Base-by-base conservation (phyloP, 2,797 vertebrate genomes). In the Rhynchotus rufescens region DNA sequence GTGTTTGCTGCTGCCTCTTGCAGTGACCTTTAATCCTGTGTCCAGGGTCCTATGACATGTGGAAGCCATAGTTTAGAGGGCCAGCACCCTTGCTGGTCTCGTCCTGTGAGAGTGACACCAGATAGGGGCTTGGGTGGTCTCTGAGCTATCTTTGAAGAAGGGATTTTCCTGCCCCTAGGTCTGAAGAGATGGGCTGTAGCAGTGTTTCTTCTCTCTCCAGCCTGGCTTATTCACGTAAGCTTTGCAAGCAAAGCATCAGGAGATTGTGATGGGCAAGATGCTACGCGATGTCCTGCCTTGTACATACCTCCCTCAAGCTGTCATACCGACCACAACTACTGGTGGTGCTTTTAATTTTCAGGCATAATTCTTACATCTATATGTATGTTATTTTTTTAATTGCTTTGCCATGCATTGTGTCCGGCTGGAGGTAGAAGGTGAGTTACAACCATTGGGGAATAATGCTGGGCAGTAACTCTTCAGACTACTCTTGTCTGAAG, bases 71-170 rank as follows among this genome's bases (percentile, higher is more conserved):
- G 21, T 69, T 19, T 7, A 62, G 75, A 62, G 32, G 71, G 19
- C 34, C 66, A 16, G 0, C 32, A 44, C 25, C 28, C 12, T 42
- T 23, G 47, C 36, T 1, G 5, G 13, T 15, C 25, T 34, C n/a
- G 4, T 80, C 4, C 49, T 62, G 10, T 0, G 0, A 45, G 22
- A n/a, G 42, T 30, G 28, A 15, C 61, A 38, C 4, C n/a, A 30
- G 21, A 42, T 59, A 47, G 5, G 47, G 52, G 12, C 47, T 75
- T 36, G 7, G 45, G 38, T 61, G 25, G 19, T 20, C 23, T 72
- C 36, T 45, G 40, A 9, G 40, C 3, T 66, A 6, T 61, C 34
- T 34, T 6, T 68, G 49, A 67, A 47, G 14, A 32, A 56, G 67
- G 17, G 26, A 4, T 60, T 69, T n/a, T 62, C 59, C 28, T 69